Percentiles rank a stretch among this genome's conserved stretches.
phyloP scores from a whole-genome alignment of 2,797 vertebrate genomes.

The Jordanella pulchra region DNA sequence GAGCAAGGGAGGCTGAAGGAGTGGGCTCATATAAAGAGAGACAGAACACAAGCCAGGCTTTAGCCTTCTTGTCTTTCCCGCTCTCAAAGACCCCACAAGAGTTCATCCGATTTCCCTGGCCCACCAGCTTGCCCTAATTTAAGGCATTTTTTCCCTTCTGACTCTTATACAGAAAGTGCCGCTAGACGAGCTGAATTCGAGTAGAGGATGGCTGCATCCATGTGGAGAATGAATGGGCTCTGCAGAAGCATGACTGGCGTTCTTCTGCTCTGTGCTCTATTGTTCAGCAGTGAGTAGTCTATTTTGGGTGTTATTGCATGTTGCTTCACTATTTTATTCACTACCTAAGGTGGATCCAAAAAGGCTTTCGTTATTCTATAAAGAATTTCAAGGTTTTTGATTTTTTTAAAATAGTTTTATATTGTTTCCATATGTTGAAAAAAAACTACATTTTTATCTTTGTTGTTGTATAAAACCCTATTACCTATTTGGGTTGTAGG shows the following conservation, averaged over 20 bases:
- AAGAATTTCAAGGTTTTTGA: background rate
- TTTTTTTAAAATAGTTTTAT: background rate
- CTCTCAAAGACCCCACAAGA: slow-evolving; percentile 75
- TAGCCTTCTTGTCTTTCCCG: slow-evolving; percentile 75
- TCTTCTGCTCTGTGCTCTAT: slow-evolving; percentile 66
- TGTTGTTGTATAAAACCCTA: background rate
- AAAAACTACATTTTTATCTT: background rate
- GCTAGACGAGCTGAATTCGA: slow-evolving; percentile 40
- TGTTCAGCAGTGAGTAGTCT: slow-evolving; percentile 78
- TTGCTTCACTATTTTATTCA: slow-evolving; percentile 3
- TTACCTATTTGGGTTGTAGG: no score
- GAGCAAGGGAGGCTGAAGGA: slow-evolving; percentile 43
- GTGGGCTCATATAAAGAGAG: slow-evolving; percentile 78
- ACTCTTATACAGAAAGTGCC: slow-evolving; percentile 34
- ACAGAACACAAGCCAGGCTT: slow-evolving; percentile 73
- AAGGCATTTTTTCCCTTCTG: slow-evolving; percentile 23
- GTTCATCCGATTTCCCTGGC: slow-evolving; percentile 58
- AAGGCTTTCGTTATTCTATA: background rate
- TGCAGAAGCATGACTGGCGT: slow-evolving; percentile 62
- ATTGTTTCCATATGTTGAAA: background rate
- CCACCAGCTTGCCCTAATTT: slow-evolving; percentile 42
- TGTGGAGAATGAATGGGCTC: slow-evolving; percentile 77
- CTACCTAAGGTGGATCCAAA: background rate
- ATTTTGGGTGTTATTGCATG: background rate
- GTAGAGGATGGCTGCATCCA: slow-evolving; percentile 72